Evolutionary conservation across 2,888 invertebrate species (phyloP), one percentile per base, ranked within the genome.

Genomic region (Ecdyonurus torrentis): DNA sequence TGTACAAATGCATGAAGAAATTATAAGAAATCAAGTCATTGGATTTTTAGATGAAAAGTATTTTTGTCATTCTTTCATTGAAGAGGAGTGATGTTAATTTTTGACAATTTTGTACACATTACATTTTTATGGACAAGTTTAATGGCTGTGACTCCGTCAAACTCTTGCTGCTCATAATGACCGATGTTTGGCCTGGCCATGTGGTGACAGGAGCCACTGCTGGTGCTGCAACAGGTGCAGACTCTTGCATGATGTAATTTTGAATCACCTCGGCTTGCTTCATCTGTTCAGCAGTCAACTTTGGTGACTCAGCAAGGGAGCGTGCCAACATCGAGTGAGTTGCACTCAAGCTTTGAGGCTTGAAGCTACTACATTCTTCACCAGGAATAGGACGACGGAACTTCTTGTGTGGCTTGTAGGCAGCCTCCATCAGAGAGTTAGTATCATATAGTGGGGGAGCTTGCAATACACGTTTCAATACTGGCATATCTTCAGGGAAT

Each of bases 321-420:
- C 89, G 89, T 68, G 93, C 92, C 67, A 94, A 78, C 70, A 91
- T 93, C 52, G 91, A 91, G 77, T 91, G 91, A 65, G 90, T 91
- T 71, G 89, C 89, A 68, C 90, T 90, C 63, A 91, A 77, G 59
- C 87, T 81, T 64, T 86, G 87, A 0, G 84, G 82, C 70, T 85
- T 85, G 1, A 89, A 88, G 71, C 90, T 90, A 58, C 87, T 87
- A 1, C 85, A 84, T 72, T 91, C 90, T 69, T 89, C 88, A 66
- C 90, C 79, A 72, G 91, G 55, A 55, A 55, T 55, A n/a, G 55
- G 78, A 1, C 91, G 91, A 58, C 94, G 85, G 82, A 94, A 94
- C 75, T 94, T 94, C 77, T 94, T 94, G 80, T 94, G 94, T 65
- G 93, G 93, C 74, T 93, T 91, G 78, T 94, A 94, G 19, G 92